Evolutionary conservation across 2,797 vertebrate species (phyloP).

Genomic region (Peromyscus nudipes): DNA sequence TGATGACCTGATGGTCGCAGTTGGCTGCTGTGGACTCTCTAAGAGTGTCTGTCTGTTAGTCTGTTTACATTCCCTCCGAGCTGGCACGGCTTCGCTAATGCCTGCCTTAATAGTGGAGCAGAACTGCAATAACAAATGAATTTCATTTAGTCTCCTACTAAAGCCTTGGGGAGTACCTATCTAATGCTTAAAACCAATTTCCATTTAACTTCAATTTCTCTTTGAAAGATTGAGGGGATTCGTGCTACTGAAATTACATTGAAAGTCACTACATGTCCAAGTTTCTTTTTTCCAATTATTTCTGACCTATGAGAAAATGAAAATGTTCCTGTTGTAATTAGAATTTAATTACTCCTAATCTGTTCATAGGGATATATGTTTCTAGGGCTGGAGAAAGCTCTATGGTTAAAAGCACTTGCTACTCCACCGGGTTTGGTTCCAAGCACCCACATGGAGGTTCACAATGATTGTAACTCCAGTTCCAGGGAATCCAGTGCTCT

Average conservation of each 20-base stretch:
- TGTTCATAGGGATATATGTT: conserved; percentile 57
- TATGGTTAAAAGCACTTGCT: not conserved
- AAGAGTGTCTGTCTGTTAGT: conserved; percentile 74
- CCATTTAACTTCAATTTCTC: conserved; percentile 72
- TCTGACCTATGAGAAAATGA: conserved; percentile 28
- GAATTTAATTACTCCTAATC: conserved; percentile 69
- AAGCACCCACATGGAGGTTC: not conserved
- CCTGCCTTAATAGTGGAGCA: conserved; percentile 76
- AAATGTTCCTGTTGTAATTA: conserved; percentile 63
- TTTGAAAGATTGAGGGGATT: conserved; percentile 72
- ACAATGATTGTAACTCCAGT: not conserved
- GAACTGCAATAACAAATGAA: conserved; percentile 78
- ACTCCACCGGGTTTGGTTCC: not conserved
- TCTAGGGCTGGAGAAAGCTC: not conserved
- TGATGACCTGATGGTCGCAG: conserved; percentile 37
- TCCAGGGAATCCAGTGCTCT: not conserved
- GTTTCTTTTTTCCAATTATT: conserved; percentile 70
- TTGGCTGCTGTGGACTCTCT: conserved; percentile 71
- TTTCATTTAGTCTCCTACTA: conserved; percentile 70
- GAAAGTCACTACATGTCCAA: conserved; percentile 64
- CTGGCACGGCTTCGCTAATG: conserved; percentile 62
- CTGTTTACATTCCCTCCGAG: conserved; percentile 75
- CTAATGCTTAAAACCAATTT: conserved; percentile 72
- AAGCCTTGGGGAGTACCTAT: conserved; percentile 66
- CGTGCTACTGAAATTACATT: conserved; percentile 65